Conservation (phyloP, 2,113 vertebrate species). For the Poeciliopsis retropinna region DNA sequence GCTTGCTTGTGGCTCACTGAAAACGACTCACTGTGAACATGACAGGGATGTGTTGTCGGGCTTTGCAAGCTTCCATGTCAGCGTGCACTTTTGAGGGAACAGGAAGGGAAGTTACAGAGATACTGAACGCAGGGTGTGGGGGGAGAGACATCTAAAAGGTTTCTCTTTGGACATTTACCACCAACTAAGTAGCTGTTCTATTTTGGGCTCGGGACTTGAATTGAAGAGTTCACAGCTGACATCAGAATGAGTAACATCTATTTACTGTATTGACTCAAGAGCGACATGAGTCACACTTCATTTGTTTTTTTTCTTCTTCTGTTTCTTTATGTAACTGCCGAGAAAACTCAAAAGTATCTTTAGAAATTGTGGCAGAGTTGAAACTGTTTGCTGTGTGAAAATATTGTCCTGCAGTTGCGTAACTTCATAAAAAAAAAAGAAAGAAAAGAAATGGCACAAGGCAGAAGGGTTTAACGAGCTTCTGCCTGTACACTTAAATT, state of each 20-base stretch:
- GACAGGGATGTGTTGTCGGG: constrained; percentile 63
- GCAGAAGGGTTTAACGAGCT: not conserved
- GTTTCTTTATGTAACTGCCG: constrained; percentile 32
- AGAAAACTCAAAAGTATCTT: constrained; percentile 31
- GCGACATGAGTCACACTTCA: constrained; percentile 65
- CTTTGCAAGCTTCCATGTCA: constrained; percentile 60
- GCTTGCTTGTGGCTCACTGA: constrained; percentile 30
- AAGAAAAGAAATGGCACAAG: not conserved
- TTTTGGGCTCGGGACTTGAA: constrained; percentile 61
- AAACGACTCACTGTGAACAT: constrained; percentile 51
- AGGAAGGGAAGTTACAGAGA: constrained; percentile 65
- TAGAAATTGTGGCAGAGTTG: constrained; percentile 12
- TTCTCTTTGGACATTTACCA: constrained; percentile 54
- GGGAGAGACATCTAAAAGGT: constrained; percentile 51
- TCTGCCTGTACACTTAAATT: not conserved
- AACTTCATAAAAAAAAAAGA: not conserved
- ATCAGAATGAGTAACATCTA: constrained; percentile 71
- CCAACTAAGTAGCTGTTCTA: constrained; percentile 50
- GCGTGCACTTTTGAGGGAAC: constrained; percentile 62
- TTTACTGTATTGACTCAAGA: constrained; percentile 65
- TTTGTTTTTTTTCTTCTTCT: constrained; percentile 25
- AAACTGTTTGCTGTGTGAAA: not conserved
- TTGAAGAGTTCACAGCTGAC: constrained; percentile 56
- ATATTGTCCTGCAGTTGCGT: not conserved
- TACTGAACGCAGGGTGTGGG: constrained; percentile 4